Conservation (phyloP, 2,888 invertebrate species). For the Drosophila lutescens region DNA sequence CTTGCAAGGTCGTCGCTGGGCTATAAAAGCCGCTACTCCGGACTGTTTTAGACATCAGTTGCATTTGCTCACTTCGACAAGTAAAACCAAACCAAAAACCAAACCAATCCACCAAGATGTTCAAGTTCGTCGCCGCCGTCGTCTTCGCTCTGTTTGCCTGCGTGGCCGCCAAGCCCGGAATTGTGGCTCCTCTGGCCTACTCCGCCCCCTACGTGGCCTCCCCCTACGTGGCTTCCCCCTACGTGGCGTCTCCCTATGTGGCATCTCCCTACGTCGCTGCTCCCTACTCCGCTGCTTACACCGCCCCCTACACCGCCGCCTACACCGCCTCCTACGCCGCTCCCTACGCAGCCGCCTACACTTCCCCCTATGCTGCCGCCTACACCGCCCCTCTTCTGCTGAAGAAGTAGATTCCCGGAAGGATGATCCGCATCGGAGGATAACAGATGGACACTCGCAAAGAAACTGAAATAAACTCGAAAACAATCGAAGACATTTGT, state of each 20-base stretch:
- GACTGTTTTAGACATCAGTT: conserved; percentile 63
- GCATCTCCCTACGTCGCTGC: conserved; percentile 10
- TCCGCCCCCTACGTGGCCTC: conserved; percentile 78
- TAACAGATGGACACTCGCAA: conserved; percentile 19
- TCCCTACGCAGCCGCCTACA: conserved; percentile 37
- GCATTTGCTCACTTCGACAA: conserved; percentile 62
- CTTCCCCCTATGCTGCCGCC: conserved; percentile 66
- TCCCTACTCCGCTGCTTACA: conserved; percentile 56
- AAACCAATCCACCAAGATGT: conserved; percentile 57
- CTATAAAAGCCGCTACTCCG: conserved; percentile 65
- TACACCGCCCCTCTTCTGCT: conserved; percentile 72
- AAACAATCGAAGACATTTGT: conserved; percentile 33
- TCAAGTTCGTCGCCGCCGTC: conserved; percentile 73
- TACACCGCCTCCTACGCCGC: conserved; percentile 73
- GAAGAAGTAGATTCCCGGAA: conserved; percentile 65
- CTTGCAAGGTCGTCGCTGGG: conserved; percentile 59
- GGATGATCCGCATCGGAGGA: background rate
- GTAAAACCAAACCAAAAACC: conserved; percentile 26
- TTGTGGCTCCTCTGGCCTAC: conserved; percentile 81
- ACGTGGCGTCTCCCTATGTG: conserved; percentile 60
- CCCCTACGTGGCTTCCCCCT: conserved; percentile 63
- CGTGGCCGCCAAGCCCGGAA: conserved; percentile 80
- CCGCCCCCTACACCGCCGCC: conserved; percentile 60
- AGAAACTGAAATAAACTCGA: conserved; percentile 46
- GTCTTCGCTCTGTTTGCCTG: conserved; percentile 78